Evolutionary conservation across 2,888 invertebrate species (phyloP).

Genomic region (Rotaria sp.): DNA sequence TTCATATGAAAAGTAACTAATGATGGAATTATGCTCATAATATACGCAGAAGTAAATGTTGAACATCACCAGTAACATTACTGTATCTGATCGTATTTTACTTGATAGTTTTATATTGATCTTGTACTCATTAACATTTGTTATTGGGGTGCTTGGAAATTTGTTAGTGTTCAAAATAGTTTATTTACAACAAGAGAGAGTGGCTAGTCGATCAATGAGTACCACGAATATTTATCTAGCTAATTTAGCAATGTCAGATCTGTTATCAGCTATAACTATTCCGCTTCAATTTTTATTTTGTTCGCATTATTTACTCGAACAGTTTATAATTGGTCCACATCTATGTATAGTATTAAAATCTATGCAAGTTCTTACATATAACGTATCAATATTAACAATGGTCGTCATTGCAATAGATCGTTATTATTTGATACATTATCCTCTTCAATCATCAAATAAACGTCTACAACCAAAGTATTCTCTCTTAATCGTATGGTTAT

Average conservation of each 20-base stretch:
- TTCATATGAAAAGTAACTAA: too few species aligned
- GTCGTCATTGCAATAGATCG: not conserved
- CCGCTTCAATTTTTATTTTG: not conserved
- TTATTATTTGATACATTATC: constrained; percentile 6
- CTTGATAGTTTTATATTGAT: too few species aligned
- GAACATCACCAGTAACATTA: too few species aligned
- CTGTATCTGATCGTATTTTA: too few species aligned
- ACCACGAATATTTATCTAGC: not conserved
- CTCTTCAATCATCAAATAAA: not conserved
- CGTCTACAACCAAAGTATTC: too few species aligned
- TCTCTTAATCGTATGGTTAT: too few species aligned
- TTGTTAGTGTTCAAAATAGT: not conserved
- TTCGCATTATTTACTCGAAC: not conserved
- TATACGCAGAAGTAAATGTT: too few species aligned
- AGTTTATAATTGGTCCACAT: not conserved
- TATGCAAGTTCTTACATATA: not conserved
- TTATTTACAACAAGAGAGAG: not conserved
- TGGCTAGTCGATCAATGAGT: not conserved
- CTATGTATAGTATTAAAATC: not conserved
- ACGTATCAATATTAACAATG: not conserved
- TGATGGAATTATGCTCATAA: too few species aligned
- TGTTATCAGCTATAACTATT: not conserved
- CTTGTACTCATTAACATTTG: not conserved
- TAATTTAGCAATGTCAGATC: not conserved
- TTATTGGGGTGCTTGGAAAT: not conserved